These are phyloP conservation scores for Hydractinia echinata DNA, from an alignment of 30 jellyfish, hydroid and myxozoan genomes.

Conservation along the genomic window DNA sequence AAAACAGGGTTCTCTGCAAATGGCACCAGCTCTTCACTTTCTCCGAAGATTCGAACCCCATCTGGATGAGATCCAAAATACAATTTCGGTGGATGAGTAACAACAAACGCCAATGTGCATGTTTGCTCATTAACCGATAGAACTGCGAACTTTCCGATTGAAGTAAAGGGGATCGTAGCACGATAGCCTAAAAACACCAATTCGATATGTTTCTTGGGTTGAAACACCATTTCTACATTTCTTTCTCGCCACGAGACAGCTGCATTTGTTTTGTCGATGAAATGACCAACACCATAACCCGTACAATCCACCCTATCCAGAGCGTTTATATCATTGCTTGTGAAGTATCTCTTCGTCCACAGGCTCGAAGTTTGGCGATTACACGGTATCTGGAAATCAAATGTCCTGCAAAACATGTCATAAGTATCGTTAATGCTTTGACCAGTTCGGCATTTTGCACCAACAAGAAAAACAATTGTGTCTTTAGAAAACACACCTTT, in stretches of 20 bases:
- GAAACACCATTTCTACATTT: background rate
- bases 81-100: constrained; percentile 24
- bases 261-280: constrained; percentile 19
- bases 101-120: background rate
- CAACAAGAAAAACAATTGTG: constrained; percentile 34
- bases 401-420: constrained; percentile 13
- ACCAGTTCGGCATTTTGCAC: constrained; percentile 21
- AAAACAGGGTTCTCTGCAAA: constrained; percentile 37
- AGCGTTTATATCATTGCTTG: background rate
- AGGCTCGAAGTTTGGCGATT: background rate
- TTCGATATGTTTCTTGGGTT: background rate
- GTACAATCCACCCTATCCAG: background rate
- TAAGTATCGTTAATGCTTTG: background rate
- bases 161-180: constrained; percentile 24
- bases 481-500: constrained; percentile 33
- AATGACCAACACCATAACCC: constrained; percentile 24
- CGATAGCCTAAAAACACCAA: background rate
- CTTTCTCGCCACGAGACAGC: background rate
- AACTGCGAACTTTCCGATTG: constrained; percentile 19
- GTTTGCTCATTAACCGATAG: background rate
- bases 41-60: background rate
- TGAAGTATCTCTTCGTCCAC: constrained; percentile 13
- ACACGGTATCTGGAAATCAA: background rate
- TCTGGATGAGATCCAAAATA: background rate
- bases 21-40: background rate